phyloP scores from a whole-genome alignment of 2,113 vertebrate species.

The Hemicordylus capensis region DNA sequence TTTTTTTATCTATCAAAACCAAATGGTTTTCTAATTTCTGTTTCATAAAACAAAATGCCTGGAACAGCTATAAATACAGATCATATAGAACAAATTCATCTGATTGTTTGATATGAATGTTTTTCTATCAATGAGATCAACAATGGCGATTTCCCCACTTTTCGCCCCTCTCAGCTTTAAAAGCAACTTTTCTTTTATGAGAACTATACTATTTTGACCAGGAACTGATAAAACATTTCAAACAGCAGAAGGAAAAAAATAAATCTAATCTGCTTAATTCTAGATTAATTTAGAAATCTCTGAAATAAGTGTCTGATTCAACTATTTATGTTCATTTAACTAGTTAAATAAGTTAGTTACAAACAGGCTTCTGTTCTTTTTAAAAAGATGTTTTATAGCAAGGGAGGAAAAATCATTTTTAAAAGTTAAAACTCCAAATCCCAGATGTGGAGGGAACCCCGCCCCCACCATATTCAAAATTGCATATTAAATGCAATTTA shows the following conservation, averaged over 20 bases:
- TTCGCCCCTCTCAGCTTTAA: not conserved
- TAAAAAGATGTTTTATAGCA: not conserved
- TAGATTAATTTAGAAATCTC: not conserved
- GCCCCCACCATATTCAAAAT: not conserved
- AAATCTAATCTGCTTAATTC: not conserved
- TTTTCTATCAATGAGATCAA: not conserved
- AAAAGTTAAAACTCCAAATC: not conserved
- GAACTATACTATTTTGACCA: not conserved
- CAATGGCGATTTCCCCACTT: not conserved
- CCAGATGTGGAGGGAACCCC: not conserved
- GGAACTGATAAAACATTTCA: not conserved
- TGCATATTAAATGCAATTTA: not conserved
- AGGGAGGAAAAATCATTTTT: too few relatives aligned
- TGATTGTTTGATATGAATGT: not conserved
- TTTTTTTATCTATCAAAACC: not conserved
- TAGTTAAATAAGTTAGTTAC: not conserved
- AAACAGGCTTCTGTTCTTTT: not conserved
- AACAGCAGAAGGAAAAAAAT: not conserved
- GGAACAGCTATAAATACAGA: not conserved
- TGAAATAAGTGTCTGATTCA: not conserved
- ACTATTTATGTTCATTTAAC: not conserved
- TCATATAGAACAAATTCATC: not conserved
- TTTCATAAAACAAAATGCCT: not conserved
- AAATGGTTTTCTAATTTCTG: not conserved
- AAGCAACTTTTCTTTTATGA: not conserved